These are phyloP conservation scores for Fulmarus glacialis DNA, from an alignment of 2,113 vertebrate genomes.

Conservation along the genomic window DNA sequence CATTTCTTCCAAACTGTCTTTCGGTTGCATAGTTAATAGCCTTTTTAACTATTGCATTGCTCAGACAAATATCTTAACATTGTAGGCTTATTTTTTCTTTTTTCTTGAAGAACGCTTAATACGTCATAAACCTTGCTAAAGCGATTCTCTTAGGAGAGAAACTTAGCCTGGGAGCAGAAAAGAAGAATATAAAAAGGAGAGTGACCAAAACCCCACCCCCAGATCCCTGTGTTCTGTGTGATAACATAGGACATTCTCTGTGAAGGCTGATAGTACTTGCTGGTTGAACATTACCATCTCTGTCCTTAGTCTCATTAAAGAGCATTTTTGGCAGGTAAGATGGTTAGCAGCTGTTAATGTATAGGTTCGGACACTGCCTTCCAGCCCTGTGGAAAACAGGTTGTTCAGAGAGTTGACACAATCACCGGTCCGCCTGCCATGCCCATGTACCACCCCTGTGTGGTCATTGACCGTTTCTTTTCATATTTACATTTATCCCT, in stretches of 20 bases:
- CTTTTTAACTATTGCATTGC: not conserved
- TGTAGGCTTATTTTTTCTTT: not conserved
- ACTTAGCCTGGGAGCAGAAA: not conserved
- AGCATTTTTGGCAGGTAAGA: not conserved
- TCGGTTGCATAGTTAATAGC: not conserved
- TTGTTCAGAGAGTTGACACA: not conserved
- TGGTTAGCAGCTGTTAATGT: not conserved
- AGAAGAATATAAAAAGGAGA: not conserved
- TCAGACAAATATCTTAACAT: accelerated
- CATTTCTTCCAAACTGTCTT: not conserved
- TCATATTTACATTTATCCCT: not conserved
- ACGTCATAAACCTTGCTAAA: not conserved
- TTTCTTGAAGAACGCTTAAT: not conserved
- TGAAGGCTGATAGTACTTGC: not conserved
- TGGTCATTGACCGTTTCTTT: not conserved
- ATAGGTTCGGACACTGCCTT: not conserved
- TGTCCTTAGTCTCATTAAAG: not conserved
- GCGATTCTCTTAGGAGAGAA: not conserved
- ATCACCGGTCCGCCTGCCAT: not conserved
- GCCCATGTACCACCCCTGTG: accelerated
- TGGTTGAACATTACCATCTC: not conserved
- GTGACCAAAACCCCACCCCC: not conserved
- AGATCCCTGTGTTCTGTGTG: not conserved
- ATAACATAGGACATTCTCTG: not conserved
- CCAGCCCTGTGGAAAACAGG: not conserved